These are phyloP conservation scores for Bacillus rossius DNA, from an alignment of 1,140 invertebrate species.

Conservation along the genomic window DNA sequence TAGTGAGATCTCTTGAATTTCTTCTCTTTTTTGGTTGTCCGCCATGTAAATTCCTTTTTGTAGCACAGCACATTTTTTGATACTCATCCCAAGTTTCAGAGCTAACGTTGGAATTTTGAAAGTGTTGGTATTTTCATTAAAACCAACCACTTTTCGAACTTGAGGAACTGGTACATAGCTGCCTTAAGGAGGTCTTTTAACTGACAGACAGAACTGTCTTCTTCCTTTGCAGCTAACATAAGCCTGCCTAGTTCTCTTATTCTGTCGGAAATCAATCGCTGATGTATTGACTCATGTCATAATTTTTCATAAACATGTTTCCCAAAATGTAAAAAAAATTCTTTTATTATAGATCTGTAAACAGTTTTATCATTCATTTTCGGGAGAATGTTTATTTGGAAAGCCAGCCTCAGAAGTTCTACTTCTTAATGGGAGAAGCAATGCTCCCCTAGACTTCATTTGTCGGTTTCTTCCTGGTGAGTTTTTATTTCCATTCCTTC, in stretches of 20 bases:
- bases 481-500: too few species aligned
- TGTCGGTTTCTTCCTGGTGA: too few species aligned
- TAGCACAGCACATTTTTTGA: background rate
- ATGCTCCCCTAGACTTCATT: too few species aligned
- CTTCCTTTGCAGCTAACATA: background rate
- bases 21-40: background rate
- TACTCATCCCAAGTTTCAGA: background rate
- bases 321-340: too few species aligned
- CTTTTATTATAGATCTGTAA: too few species aligned
- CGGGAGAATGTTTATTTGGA: too few species aligned
- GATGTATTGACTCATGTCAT: too few species aligned
- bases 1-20: background rate
- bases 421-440: too few species aligned
- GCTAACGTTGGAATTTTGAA: background rate
- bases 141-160: background rate
- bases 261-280: too few species aligned
- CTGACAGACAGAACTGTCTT: background rate
- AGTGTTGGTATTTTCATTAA: background rate
- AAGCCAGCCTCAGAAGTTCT: too few species aligned
- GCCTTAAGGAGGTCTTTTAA: background rate
- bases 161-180: background rate
- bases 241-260: conserved; percentile 1
- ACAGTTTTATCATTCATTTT: too few species aligned
- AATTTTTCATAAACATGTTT: too few species aligned
- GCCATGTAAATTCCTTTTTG: background rate